These are phyloP conservation scores for Lordiphosa clarofinis DNA, from an alignment of 1,140 invertebrate genomes.

Conservation along the genomic window DNA sequence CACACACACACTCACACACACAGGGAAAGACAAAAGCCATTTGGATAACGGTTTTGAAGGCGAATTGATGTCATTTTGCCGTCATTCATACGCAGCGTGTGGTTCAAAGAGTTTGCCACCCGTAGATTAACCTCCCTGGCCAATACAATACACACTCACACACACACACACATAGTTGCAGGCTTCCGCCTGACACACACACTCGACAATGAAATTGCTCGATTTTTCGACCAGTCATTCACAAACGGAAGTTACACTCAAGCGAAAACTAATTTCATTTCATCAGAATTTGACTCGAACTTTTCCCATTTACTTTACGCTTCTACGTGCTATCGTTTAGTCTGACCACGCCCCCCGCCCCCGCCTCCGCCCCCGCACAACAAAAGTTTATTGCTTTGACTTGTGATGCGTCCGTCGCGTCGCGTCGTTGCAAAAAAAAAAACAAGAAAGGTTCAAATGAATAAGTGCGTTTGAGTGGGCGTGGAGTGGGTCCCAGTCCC, in stretches of 20 bases:
- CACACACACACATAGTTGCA: constrained; percentile 10
- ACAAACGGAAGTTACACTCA: constrained; percentile 54
- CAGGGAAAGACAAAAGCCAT: constrained; percentile 9
- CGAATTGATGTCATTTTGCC: constrained; percentile 48
- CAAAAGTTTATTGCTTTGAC: constrained; percentile 54
- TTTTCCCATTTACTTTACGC: constrained; percentile 54
- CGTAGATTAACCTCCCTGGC: constrained; percentile 32
- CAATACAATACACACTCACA: background rate
- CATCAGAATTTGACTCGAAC: constrained; percentile 56
- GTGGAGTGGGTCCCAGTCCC: background rate
- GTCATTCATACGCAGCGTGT: constrained; percentile 36
- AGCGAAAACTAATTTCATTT: constrained; percentile 60
- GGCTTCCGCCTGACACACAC: constrained; percentile 11
- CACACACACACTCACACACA: constrained; percentile 15
- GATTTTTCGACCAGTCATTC: constrained; percentile 43
- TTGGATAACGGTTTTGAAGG: constrained; percentile 36
- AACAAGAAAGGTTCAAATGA: constrained; percentile 28
- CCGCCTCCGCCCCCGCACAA: constrained; percentile 23
- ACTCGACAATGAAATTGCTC: constrained; percentile 34
- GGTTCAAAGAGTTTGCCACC: constrained; percentile 5
- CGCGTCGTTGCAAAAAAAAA: constrained; percentile 13
- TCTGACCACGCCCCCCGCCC: constrained; percentile 18
- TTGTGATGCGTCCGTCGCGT: constrained; percentile 35
- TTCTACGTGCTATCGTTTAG: constrained; percentile 54
- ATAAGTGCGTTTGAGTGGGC: constrained; percentile 34